These are phyloP conservation scores for Diacarnus erythraeanus DNA, from an alignment of 37 sponge, comb jelly and placozoan genomes.

Conservation along the genomic window DNA sequence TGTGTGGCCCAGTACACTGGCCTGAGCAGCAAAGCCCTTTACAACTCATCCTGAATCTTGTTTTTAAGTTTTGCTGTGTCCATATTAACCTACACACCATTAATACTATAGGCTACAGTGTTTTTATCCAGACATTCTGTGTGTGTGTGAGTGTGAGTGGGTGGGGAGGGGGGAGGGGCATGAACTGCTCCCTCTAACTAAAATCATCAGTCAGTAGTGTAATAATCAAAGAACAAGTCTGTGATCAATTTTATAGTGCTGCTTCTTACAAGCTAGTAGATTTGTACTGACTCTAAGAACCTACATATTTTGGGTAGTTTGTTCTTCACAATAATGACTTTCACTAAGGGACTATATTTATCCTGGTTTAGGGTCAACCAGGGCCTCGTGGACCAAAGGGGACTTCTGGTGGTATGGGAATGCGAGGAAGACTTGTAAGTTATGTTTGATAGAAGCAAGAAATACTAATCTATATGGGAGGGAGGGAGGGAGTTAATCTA, in stretches of 20 bases:
- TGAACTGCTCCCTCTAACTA: no score
- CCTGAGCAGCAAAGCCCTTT: no score
- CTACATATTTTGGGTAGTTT: neutral
- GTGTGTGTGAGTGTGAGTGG: no score
- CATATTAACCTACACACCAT: no score
- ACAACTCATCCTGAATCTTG: no score
- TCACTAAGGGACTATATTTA: neutral
- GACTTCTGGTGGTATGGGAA: neutral
- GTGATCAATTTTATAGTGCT: neutral
- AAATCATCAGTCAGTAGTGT: neutral
- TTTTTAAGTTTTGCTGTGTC: no score
- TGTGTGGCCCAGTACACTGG: no score
- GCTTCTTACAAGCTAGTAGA: neutral
- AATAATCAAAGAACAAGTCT: neutral
- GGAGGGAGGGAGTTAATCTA: no score
- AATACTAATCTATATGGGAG: no score
- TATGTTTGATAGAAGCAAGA: neutral
- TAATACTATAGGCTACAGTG: no score
- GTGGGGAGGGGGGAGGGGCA: no score
- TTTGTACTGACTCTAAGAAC: neutral
- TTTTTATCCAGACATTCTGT: no score
- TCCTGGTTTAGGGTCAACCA: neutral
- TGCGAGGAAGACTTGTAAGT: neutral
- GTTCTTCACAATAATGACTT: neutral
- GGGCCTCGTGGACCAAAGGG: neutral